phyloP scores from a whole-genome alignment of 2,888 invertebrate species.

The Rotaria sp. region DNA sequence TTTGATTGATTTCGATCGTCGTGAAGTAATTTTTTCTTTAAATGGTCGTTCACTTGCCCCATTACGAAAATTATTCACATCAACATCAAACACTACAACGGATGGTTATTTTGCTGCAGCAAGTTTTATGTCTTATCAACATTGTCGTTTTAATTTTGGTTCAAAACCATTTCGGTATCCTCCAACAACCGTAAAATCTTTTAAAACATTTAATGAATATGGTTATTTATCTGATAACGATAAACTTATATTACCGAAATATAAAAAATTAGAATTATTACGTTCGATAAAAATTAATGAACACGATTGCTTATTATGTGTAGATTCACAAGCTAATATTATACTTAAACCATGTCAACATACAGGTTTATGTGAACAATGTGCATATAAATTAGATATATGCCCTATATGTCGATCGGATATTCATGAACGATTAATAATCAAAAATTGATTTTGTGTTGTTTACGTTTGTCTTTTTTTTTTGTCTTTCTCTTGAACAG shows the following conservation, averaged over 20 bases:
- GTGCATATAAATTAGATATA: constrained; percentile 65
- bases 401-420: constrained; percentile 79
- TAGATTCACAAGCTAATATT: constrained; percentile 70
- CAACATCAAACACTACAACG: background rate
- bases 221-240: constrained; percentile 70
- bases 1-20: constrained; percentile 68
- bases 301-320: constrained; percentile 77
- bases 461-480: background rate
- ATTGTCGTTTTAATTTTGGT: constrained; percentile 86
- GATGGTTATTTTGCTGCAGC: constrained; percentile 83
- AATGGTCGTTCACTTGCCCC: constrained; percentile 69
- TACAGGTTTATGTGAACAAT: constrained; percentile 70
- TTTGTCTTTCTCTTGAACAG: background rate
- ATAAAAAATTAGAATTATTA: constrained; percentile 65
- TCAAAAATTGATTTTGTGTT: background rate
- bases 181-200: constrained; percentile 63
- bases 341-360: constrained; percentile 74
- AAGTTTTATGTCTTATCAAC: constrained; percentile 92
- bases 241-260: constrained; percentile 72
- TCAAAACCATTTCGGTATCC: constrained; percentile 70
- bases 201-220: constrained; percentile 69
- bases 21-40: constrained; percentile 71
- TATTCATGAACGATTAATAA: constrained; percentile 53
- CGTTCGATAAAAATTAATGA: constrained; percentile 69
- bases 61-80: constrained; percentile 13